phyloP scores from a whole-genome alignment of 2,797 vertebrate species.

The Dromococcyx pavoninus region DNA sequence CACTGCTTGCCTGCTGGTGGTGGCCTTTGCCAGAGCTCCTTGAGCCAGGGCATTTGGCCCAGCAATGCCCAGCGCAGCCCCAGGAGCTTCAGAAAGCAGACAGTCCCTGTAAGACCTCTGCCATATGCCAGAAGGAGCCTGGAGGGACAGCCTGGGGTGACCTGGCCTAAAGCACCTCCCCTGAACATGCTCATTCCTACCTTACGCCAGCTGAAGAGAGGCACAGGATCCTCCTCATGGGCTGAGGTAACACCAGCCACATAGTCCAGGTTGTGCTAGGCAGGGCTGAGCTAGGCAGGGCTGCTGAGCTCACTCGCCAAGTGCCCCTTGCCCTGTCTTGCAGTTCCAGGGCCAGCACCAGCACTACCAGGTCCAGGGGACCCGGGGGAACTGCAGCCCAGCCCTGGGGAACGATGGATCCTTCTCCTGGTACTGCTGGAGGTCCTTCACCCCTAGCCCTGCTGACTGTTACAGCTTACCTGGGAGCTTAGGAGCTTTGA shows the following conservation, averaged over 20 bases:
- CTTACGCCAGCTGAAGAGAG: not conserved
- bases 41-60: not conserved
- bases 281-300: not conserved
- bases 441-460: not conserved
- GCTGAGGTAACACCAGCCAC: not conserved
- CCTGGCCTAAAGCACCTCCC: not conserved
- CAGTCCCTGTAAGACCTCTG: not conserved
- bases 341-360: not conserved
- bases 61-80: not conserved
- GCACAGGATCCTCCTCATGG: accelerated
- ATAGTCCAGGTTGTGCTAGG: not conserved
- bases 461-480: slow-evolving; percentile 76
- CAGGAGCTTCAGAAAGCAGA: not conserved
- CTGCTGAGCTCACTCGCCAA: not conserved
- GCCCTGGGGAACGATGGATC: not conserved
- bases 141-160: not conserved
- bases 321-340: not conserved
- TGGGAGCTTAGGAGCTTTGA: slow-evolving; percentile 91
- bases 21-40: not conserved
- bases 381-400: accelerated
- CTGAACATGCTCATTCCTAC: not conserved
- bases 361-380: not conserved
- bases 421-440: not conserved
- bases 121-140: not conserved
- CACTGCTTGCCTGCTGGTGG: not conserved